These are phyloP conservation scores for Laupala kohalensis DNA, from an alignment of 1,140 invertebrate species.

Conservation along the genomic window DNA sequence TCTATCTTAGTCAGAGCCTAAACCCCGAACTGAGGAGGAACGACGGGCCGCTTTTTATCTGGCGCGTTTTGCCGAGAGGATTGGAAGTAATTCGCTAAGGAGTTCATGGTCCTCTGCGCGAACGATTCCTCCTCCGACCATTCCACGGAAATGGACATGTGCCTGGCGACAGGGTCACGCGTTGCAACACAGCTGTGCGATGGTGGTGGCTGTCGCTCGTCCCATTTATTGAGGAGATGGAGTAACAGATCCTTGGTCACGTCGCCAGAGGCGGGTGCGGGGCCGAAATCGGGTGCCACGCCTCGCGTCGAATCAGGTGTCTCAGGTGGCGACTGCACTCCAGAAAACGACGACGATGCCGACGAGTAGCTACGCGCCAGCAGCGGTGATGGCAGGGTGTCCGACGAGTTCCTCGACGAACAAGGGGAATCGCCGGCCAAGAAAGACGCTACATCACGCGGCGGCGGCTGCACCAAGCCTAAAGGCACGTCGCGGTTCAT, in stretches of 20 bases:
- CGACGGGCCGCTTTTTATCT: constrained; percentile 10
- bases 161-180: constrained; percentile 15
- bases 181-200: constrained; percentile 3
- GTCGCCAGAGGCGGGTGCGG: neutral
- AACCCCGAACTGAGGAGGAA: constrained; percentile 10
- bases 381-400: neutral
- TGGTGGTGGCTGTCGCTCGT: constrained; percentile 30
- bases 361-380: neutral
- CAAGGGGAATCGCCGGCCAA: neutral
- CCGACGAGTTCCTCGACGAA: neutral
- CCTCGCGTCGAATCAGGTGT: constrained; percentile 15
- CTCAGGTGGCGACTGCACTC: constrained; percentile 10
- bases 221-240: constrained; percentile 58
- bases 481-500: constrained; percentile 20
- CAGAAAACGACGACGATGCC: constrained; percentile 13
- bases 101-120: constrained; percentile 31
- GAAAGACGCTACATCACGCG: constrained; percentile 2
- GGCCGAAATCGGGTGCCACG: neutral
- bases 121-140: constrained; percentile 29
- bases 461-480: neutral
- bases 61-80: constrained; percentile 25
- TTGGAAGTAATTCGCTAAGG: constrained; percentile 32
- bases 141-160: constrained; percentile 31
- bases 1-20: neutral
- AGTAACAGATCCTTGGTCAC: constrained; percentile 42